Evolutionary conservation across 2,797 vertebrate species (phyloP).

Genomic region (Gephyroberyx darwinii): DNA sequence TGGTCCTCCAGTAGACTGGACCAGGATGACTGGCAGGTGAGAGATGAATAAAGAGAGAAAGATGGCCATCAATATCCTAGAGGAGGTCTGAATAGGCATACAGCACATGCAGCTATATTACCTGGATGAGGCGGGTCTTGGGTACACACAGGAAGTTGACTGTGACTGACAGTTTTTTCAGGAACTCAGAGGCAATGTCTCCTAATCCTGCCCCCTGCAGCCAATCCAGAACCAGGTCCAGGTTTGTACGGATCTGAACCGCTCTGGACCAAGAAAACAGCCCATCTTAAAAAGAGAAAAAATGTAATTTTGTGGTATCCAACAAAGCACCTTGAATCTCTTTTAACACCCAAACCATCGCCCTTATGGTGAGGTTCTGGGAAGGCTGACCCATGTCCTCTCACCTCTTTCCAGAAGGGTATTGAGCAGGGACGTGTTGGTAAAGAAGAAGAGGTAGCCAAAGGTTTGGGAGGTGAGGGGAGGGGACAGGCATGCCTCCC

Average conservation of each 20-base stretch:
- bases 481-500: constrained; percentile 88
- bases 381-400: constrained; percentile 5
- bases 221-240: constrained; percentile 94
- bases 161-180: constrained; percentile 90
- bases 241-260: constrained; percentile 91
- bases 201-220: constrained; percentile 91
- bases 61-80: not conserved
- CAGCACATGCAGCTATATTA: constrained; percentile 57
- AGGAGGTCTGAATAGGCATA: not conserved
- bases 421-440: constrained; percentile 93
- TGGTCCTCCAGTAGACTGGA: constrained; percentile 86
- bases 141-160: constrained; percentile 94
- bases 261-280: constrained; percentile 94
- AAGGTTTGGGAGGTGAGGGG: constrained; percentile 95
- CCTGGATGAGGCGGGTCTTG: constrained; percentile 91
- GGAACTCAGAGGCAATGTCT: constrained; percentile 92
- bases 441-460: constrained; percentile 95
- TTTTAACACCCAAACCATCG: not conserved
- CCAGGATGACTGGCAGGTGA: constrained; percentile 84
- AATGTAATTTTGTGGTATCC: not conserved
- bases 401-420: constrained; percentile 93
- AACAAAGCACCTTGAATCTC: not conserved
- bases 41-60: constrained; percentile 10
- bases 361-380: not conserved
- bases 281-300: constrained; percentile 73